Evolutionary conservation across 2,888 invertebrate genomes (phyloP).

Genomic region (Drosophila pullipes): DNA sequence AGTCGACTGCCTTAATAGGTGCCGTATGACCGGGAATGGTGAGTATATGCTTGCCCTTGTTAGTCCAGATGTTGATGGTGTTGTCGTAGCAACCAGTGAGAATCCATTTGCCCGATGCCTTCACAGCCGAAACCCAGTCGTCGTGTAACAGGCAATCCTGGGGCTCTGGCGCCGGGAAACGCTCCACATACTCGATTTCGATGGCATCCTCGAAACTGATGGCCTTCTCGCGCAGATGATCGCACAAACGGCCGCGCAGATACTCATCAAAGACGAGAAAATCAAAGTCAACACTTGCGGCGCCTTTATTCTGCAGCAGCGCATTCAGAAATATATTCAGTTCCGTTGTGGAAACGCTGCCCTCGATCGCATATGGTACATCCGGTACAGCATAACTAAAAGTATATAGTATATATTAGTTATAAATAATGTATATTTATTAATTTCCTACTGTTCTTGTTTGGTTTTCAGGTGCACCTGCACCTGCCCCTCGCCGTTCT

Average conservation of each 20-base stretch:
- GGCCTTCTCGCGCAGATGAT: conserved; percentile 91
- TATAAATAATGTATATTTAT: background rate
- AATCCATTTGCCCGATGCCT: conserved; percentile 91
- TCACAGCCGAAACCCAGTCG: conserved; percentile 98
- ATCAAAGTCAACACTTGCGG: conserved; percentile 89
- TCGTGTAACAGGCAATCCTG: conserved; percentile 97
- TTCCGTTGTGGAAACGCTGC: conserved; percentile 89
- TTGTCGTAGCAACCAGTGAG: conserved; percentile 97
- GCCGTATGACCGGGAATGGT: conserved; percentile 95
- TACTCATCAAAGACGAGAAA: conserved; percentile 95
- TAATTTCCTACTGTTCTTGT: conserved; percentile 90
- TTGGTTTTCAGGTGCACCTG: conserved; percentile 93
- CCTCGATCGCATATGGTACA: conserved; percentile 93
- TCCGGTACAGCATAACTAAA: conserved; percentile 94
- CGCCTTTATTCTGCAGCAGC: conserved; percentile 86
- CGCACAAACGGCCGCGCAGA: conserved; percentile 87
- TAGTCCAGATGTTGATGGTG: conserved; percentile 95
- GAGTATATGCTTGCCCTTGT: conserved; percentile 92
- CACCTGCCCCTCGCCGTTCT: conserved; percentile 87
- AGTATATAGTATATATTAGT: background rate
- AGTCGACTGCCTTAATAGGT: conserved; percentile 94
- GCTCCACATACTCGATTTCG: conserved; percentile 96
- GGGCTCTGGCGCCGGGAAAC: conserved; percentile 96
- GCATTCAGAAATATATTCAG: conserved; percentile 93
- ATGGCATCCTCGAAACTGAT: conserved; percentile 93